Conservation (phyloP, 35 echinoderm and acorn worm species). For the Heliocidaris tuberculata region DNA sequence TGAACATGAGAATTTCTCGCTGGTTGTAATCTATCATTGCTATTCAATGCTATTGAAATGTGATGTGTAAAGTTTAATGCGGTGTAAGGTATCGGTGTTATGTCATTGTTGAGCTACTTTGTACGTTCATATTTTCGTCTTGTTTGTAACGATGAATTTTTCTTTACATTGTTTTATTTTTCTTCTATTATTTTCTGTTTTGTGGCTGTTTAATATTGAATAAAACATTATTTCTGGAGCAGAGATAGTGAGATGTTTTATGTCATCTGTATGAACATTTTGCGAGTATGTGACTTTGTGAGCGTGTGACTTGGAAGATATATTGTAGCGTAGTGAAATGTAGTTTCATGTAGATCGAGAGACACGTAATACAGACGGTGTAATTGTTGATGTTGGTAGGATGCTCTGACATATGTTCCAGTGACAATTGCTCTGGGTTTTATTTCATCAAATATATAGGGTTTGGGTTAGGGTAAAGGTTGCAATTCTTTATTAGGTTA, state of each 20-base stretch:
- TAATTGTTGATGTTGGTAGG: too few relatives aligned
- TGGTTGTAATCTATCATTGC: background rate
- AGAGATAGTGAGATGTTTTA: background rate
- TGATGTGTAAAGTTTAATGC: background rate
- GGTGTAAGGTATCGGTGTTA: background rate
- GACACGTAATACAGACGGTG: too few relatives aligned
- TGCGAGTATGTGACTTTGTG: background rate
- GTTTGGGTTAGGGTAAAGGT: too few relatives aligned
- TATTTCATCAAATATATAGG: too few relatives aligned
- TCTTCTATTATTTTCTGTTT: background rate
- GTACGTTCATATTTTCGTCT: background rate
- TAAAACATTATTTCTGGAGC: background rate
- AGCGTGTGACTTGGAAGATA: too few relatives aligned
- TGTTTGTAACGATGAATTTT: background rate
- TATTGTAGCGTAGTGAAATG: too few relatives aligned
- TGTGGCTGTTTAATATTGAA: constrained; percentile 3
- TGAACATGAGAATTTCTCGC: background rate
- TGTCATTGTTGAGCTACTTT: background rate
- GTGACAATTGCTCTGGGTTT: too few relatives aligned
- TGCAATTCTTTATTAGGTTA: too few relatives aligned
- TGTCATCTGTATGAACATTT: background rate
- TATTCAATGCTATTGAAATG: background rate
- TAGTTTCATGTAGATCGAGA: too few relatives aligned
- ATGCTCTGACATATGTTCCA: too few relatives aligned
- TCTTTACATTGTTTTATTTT: background rate